Evolutionary conservation across 2,797 vertebrate species (phyloP), one percentile per base, ranked within the genome.

Genomic region (Streptopelia turtur): DNA sequence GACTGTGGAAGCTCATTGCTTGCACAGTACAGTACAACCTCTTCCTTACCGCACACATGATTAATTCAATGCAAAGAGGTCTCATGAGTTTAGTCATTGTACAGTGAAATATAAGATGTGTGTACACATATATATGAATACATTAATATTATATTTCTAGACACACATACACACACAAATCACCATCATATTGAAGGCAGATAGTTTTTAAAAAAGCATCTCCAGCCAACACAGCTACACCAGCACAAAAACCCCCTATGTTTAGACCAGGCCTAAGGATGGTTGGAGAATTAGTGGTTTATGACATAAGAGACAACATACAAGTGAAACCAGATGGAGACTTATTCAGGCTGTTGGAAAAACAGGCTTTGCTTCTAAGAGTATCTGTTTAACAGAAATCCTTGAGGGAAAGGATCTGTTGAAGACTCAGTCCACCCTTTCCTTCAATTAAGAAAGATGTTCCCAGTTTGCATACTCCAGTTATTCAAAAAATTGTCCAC

Each of bases 231-330:
- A 87, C 25, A 94, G 89, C 84, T n/a, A 59, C 37, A 89, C 77
- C 90, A 96, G 88, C 45, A 95, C 81, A 96, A 95, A 70, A 14
- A 3, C 2, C 43, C 76, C n/a, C 92, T 95, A 86, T 95, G 95
- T 96, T 95, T 96, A 94, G 90, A 71, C 94, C 90, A 94, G 93
- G 93, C 93, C 90, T 95, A 95, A 95, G 93, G 96, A 96, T 94
- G 90, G 95, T 15, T 97, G 91, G 77, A 97, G 96, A 97, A 96
- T 97, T 96, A 95, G 96, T 97, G 96, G 96, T 96, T 97, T 96
- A 97, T 96, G 96, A 97, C 96, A 95, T 97, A 95, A 97, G 96
- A 97, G 91, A 96, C 93, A 96, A 96, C 86, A 95, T 59, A 37
- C 88, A 96, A 97, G 94, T 97, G 95, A 96, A 96, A 97, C 96